A percentile compares a stretch with the other conserved stretches of the same genome.
Evolutionary conservation across 2,113 vertebrate species (phyloP).

Genomic region (Neofelis nebulosa): DNA sequence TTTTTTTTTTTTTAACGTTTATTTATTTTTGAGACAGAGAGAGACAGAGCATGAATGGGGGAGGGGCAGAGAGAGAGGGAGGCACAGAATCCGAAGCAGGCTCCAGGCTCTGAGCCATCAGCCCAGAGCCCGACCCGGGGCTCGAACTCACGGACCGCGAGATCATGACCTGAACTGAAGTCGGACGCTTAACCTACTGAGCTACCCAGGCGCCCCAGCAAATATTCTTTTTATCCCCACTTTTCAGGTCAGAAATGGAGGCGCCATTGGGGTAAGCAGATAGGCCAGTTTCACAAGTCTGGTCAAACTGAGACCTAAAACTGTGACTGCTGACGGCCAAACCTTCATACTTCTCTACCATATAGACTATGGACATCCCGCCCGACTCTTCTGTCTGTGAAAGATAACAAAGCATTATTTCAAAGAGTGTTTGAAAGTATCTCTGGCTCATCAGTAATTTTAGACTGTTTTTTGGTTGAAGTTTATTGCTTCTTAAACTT

Average conservation of each 20-base stretch:
- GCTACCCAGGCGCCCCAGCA: not conserved
- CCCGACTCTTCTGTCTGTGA: not conserved
- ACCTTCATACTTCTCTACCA: not conserved
- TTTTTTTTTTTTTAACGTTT: no score
- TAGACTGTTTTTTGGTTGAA: not conserved
- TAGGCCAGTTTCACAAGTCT: not conserved
- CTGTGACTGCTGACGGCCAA: not conserved
- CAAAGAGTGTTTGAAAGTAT: not conserved
- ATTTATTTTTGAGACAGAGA: no score
- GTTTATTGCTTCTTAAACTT: not conserved
- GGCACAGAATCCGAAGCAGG: accelerated
- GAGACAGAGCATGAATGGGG: no score
- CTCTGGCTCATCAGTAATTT: not conserved
- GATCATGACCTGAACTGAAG: no score
- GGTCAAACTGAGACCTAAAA: not conserved
- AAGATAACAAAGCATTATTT: not conserved
- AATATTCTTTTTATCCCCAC: not conserved
- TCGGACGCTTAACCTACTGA: no score
- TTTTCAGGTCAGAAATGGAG: not conserved
- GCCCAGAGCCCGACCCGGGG: no score
- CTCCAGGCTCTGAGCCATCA: no score
- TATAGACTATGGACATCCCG: not conserved
- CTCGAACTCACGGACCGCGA: no score
- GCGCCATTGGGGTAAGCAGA: not conserved
- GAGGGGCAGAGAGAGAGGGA: no score